Percentiles rank a stretch among this genome's conserved stretches.
Evolutionary conservation across 2,797 vertebrate species (phyloP).

Genomic region (Sphenodon punctatus): DNA sequence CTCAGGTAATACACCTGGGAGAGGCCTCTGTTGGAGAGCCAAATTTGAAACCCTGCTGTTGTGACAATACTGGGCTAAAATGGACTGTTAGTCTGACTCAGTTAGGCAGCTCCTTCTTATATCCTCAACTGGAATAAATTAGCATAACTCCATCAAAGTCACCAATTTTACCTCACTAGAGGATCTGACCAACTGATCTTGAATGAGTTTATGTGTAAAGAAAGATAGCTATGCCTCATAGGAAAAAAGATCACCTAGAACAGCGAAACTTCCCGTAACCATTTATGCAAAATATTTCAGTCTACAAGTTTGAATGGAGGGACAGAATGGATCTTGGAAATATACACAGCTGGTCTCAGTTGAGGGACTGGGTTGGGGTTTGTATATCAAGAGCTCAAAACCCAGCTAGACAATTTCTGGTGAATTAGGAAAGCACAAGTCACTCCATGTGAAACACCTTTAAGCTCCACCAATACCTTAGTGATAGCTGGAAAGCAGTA

Average conservation of each 20-base stretch:
- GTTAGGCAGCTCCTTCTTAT: too few species aligned
- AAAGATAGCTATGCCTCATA: not conserved
- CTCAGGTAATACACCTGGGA: too few species aligned
- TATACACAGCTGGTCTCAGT: too few species aligned
- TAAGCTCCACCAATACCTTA: conserved; percentile 29
- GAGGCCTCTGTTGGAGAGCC: too few species aligned
- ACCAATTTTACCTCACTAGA: not conserved
- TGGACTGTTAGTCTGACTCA: too few species aligned
- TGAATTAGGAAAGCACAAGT: conserved; percentile 27
- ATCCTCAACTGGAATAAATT: not conserved
- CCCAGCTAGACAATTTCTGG: not conserved
- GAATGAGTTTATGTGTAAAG: not conserved
- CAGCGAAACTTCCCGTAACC: not conserved
- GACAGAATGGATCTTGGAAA: conserved; percentile 14
- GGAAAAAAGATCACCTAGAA: not conserved
- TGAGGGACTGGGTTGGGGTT: not conserved
- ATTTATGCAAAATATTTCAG: not conserved
- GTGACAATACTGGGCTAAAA: too few species aligned
- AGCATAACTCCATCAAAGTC: too few species aligned
- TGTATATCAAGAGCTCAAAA: conserved; percentile 4
- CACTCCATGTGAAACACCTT: conserved; percentile 41
- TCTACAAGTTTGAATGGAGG: not conserved
- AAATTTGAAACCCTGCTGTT: too few species aligned
- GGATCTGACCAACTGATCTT: not conserved
- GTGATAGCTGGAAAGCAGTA: conserved; percentile 16